Base-by-base conservation (phyloP, 2,888 invertebrate genomes). In the Xiphydria camelus region DNA sequence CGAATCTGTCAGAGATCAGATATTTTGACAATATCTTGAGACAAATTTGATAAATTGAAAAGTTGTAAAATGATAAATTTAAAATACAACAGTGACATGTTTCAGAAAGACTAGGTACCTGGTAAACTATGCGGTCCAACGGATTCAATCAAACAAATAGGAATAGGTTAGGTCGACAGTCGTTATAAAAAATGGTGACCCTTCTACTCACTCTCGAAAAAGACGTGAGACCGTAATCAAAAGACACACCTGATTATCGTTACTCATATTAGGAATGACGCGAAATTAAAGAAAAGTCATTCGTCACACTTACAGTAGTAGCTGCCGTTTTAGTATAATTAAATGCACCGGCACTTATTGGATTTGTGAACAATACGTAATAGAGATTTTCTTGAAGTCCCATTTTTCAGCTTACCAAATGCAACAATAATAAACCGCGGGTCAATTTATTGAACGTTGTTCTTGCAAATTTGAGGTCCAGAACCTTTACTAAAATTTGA, bases 371-470 rank as follows among this genome's bases (percentile, higher is more conserved):
- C 29, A 70, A 41, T 19, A 53, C 40, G 34, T 66, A 68, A 55
- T 48, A 59, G 3, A 68, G 3, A 5, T 57, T 45, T 19, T 68
- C 68, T 37, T 61, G 54, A 2, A 67, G 25, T 23, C 63, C 61
- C 64, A 63, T 66, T 37, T 49, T 53, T 32, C 29, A 59, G 56
- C 55, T 64, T 53, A 48, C 55, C 57, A 14, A 68, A 49, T 51
- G 62, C 57, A 45, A 70, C 68, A 48, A 62, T 69, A 21, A 63
- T 64, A 41, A 69, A 62, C 47, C 62, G n/a, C n/a, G n/a, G n/a
- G n/a, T n/a, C n/a, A n/a, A n/a, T n/a, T n/a, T n/a, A n/a, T n/a
- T n/a, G n/a, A n/a, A n/a, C n/a, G n/a, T n/a, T n/a, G n/a, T n/a
- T n/a, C n/a, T n/a, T n/a, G n/a, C n/a, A n/a, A n/a, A n/a, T n/a